Conservation (phyloP, 2,113 vertebrate species). For the Oreotragus oreotragus region DNA sequence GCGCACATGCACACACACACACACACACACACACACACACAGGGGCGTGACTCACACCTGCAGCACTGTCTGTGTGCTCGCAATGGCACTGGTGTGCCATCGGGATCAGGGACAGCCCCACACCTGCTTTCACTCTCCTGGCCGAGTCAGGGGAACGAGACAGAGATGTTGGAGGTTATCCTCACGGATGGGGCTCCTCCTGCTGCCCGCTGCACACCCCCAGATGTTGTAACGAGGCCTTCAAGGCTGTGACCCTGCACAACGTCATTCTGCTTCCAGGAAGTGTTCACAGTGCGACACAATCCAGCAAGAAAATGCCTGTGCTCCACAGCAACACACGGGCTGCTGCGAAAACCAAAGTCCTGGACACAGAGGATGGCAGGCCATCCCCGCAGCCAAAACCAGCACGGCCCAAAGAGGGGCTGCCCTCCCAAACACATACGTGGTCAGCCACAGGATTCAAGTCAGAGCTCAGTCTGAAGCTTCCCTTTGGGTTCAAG, state of each 20-base stretch:
- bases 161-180: accelerated
- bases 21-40: accelerated
- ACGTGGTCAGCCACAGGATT: not conserved
- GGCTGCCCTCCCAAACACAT: not conserved
- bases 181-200: accelerated
- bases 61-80: accelerated
- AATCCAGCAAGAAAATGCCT: not conserved
- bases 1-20: accelerated
- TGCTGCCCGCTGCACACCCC: not conserved
- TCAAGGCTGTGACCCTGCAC: not conserved
- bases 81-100: accelerated
- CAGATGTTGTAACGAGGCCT: not conserved
- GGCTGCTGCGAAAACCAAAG: not conserved
- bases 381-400: not conserved
- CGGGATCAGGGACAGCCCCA: accelerated
- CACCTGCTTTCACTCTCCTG: not conserved
- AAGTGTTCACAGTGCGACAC: not conserved
- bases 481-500: not conserved
- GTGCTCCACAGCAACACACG: accelerated
- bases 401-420: not conserved
- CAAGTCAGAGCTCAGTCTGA: not conserved
- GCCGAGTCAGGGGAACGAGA: no score
- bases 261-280: not conserved
- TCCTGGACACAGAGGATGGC: not conserved
- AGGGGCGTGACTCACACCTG: accelerated